Evolutionary conservation across 2,888 invertebrate genomes (phyloP).

Genomic region (Noctua comes): DNA sequence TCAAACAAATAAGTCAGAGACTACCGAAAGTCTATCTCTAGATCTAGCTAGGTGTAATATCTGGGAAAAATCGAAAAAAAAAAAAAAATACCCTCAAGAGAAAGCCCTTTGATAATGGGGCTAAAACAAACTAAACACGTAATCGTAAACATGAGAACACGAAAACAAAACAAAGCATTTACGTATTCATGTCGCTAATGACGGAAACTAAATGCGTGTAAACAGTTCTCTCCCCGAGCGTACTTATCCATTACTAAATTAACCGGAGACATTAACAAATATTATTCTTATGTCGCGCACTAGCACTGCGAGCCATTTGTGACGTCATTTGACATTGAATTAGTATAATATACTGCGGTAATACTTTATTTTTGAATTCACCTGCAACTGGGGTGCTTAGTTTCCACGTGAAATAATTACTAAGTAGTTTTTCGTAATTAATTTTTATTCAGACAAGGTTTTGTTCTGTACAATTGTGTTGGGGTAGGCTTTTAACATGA

Average conservation of each 20-base stretch:
- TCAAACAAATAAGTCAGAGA: too few relatives aligned
- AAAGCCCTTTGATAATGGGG: background rate
- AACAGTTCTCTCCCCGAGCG: constrained; percentile 34
- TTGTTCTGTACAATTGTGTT: background rate
- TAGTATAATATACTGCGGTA: constrained; percentile 14
- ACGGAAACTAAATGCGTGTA: background rate
- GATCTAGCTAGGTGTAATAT: background rate
- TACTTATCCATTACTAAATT: constrained; percentile 69
- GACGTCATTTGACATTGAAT: constrained; percentile 56
- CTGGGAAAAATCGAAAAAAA: too few relatives aligned
- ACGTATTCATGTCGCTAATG: background rate
- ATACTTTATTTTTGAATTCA: constrained; percentile 20
- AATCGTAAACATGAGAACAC: background rate
- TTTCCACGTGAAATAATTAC: background rate
- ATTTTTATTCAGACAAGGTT: background rate
- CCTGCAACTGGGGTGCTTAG: background rate
- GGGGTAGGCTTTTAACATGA: background rate
- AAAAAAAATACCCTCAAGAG: too few relatives aligned
- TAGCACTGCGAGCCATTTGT: constrained; percentile 46
- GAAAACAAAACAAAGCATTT: background rate
- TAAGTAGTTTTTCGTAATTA: background rate
- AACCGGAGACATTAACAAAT: constrained; percentile 67
- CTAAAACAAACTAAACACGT: background rate
- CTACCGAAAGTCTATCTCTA: too few relatives aligned
- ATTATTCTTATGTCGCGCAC: constrained; percentile 61